Evolutionary conservation across 1,140 invertebrate species (phyloP), one percentile per base, ranked within the genome.

Genomic region (Psilanteris sp.): DNA sequence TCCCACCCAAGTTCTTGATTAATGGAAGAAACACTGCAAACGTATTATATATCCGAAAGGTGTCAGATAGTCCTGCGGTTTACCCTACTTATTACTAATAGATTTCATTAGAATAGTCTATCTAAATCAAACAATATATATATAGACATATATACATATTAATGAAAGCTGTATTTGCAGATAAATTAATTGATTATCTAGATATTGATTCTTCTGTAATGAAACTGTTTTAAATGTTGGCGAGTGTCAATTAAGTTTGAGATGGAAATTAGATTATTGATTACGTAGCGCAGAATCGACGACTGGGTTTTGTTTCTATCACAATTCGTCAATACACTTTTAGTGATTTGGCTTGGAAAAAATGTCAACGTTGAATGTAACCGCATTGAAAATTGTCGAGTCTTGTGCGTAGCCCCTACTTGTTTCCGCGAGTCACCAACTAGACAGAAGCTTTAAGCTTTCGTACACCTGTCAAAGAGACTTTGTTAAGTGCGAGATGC

Each of bases 391-490:
- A 39, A 18, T 26, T 37, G 22, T 54, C 20, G 13, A 3, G 5
- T 48, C 41, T 24, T 48, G 22, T 48, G 26, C 41, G 26, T 62
- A 6, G 24, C 2, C 16, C 4, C 18, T 34, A 29, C 24, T 50
- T 36, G 48, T 50, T 48, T 32, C 32, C 22, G 44, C 52, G 24
- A 55, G 24, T 29, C 59, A 61, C 27, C 16, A 52, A 79, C 48
- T 55, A 77, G 37, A 70, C 31, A 68, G 59, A 43, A 77, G 55
- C 62, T 66, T 31, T 22, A 62, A 54, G 61, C 57, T 66, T 72
- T 46, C 37, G 37, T 27, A 74, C 64, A 77, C 59, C 59, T 64
- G 76, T 66, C 70, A 55, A 66, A 79, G 46, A 55, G 18, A 79
- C 43, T 52, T 59, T 61, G 55, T 62, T 29, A 62, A 64, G 44